A percentile compares a stretch with the other conserved stretches of the same genome.
phyloP scores from a whole-genome alignment of 1,140 invertebrate species.

The Panulirus ornatus region DNA sequence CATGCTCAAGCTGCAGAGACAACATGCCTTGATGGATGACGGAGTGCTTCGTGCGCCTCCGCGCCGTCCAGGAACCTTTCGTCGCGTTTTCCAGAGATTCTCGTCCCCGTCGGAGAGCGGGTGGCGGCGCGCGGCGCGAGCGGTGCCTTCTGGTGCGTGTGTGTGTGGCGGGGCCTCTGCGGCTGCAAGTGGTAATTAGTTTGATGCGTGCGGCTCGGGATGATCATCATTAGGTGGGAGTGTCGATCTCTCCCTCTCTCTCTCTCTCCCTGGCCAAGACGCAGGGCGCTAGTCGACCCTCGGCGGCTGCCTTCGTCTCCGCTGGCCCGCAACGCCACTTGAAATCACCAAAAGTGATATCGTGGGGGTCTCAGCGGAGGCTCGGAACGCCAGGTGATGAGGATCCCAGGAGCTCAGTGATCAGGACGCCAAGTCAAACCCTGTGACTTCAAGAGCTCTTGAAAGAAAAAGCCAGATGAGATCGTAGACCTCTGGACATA shows the following conservation, averaged over 20 bases:
- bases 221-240: slow-evolving; percentile 71
- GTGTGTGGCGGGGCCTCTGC: not conserved
- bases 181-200: slow-evolving; percentile 65
- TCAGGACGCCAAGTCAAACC: no score
- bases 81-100: slow-evolving; percentile 37
- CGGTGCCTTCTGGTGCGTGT: slow-evolving; percentile 36
- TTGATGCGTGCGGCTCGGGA: slow-evolving; percentile 65
- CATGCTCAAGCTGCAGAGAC: slow-evolving; percentile 69
- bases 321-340: not conserved
- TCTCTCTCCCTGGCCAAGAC: slow-evolving; percentile 24
- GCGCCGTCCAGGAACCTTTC: slow-evolving; percentile 40
- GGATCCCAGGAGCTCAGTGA: no score
- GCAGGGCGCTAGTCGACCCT: not conserved
- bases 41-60: slow-evolving; percentile 68
- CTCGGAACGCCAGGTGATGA: no score
- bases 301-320: no score
- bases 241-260: no score
- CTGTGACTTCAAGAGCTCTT: no score
- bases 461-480: no score
- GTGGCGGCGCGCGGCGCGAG: slow-evolving; percentile 23
- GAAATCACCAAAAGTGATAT: no score
- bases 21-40: slow-evolving; percentile 72
- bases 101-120: slow-evolving; percentile 16
- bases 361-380: no score
- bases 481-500: no score